A percentile compares a stretch with the other conserved stretches of the same genome.
Evolutionary conservation across 2,113 vertebrate species (phyloP).

Genomic region (Cercopithecus mona): DNA sequence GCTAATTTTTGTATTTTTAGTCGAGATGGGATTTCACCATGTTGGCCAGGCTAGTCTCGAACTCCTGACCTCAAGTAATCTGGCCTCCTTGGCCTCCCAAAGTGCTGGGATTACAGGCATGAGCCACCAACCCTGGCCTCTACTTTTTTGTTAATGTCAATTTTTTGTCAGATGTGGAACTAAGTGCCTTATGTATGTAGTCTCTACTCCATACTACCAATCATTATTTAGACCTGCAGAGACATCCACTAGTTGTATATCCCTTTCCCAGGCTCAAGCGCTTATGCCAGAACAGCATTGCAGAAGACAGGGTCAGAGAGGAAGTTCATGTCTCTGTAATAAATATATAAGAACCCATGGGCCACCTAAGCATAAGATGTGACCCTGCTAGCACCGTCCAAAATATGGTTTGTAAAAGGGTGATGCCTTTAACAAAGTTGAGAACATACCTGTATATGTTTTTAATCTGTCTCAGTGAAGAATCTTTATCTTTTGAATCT

Average conservation of each 20-base stretch:
- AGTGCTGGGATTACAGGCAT: no score
- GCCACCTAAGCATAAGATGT: neutral
- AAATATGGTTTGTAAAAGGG: neutral
- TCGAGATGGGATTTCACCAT: no score
- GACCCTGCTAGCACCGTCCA: neutral
- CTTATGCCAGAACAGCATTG: neutral
- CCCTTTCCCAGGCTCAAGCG: neutral
- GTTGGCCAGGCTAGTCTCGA: no score
- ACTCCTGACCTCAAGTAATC: no score
- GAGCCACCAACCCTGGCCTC: no score
- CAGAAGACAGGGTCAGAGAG: neutral
- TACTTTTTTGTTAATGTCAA: neutral
- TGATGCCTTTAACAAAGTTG: neutral
- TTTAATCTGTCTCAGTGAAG: neutral
- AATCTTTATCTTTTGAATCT: neutral
- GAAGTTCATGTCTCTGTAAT: neutral
- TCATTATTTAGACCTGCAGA: neutral
- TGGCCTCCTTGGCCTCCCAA: no score
- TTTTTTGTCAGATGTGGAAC: neutral
- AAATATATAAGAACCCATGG: neutral
- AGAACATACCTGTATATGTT: neutral
- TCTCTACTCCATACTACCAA: neutral
- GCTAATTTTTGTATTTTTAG: no score
- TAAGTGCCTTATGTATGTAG: neutral
- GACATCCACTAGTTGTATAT: no score